Evolutionary conservation across 1,140 invertebrate species (phyloP).

Genomic region (Zaprionus capensis): DNA sequence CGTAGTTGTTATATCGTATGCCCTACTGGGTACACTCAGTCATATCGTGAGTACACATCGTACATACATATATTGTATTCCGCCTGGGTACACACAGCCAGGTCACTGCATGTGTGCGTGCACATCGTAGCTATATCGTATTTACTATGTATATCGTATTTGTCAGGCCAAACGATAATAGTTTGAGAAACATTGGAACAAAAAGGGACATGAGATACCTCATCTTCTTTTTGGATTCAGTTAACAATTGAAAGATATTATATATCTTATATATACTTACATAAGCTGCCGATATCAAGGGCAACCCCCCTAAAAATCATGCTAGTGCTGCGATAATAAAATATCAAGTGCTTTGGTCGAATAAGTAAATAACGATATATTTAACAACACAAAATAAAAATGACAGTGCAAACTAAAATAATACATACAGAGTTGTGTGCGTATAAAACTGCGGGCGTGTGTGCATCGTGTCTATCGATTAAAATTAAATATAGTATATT

Average conservation of each 20-base stretch:
- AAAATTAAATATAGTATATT: constrained; percentile 46
- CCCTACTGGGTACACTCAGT: neutral
- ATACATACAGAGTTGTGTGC: constrained; percentile 69
- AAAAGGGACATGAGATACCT: neutral
- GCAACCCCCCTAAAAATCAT: neutral
- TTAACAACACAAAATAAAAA: constrained; percentile 83
- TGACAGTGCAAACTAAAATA: constrained; percentile 78
- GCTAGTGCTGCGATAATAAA: neutral
- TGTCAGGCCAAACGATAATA: constrained; percentile 20
- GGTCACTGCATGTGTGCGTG: constrained; percentile 19
- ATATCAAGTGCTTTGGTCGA: constrained; percentile 61
- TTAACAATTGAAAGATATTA: neutral
- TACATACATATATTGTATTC: too few relatives aligned
- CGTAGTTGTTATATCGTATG: constrained; percentile 28
- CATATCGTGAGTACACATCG: neutral
- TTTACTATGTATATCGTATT: constrained; percentile 21
- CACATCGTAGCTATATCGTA: constrained; percentile 32
- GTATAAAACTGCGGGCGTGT: constrained; percentile 44
- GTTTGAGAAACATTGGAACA: constrained; percentile 23
- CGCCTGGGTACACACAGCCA: constrained; percentile 30
- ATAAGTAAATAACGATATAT: constrained; percentile 83
- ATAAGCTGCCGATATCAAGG: neutral
- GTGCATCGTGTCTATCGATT: constrained; percentile 34
- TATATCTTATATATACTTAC: neutral
- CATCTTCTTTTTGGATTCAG: neutral